Evolutionary conservation across 2,113 vertebrate genomes (phyloP), one percentile per base, ranked within the genome.

Genomic region (Merops nubicus): DNA sequence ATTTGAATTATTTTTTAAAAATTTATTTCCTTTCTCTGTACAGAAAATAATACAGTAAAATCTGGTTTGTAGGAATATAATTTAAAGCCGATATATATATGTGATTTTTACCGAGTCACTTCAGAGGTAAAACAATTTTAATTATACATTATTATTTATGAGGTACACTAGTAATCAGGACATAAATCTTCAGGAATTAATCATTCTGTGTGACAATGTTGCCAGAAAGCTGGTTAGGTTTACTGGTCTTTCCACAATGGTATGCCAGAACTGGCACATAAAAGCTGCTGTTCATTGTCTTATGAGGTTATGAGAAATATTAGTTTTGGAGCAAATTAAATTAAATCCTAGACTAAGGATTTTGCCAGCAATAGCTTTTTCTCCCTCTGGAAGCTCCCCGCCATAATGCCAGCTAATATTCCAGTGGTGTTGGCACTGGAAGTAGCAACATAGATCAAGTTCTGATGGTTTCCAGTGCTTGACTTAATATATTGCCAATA

Each of bases 11-110:
- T 73, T 22, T 18, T 5, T 60, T 33, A 5, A 42, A 85, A 56
- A 29, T 74, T 78, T 67, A 17, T n/a, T 84, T 72, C 21, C 4
- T 43, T 69, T 91, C 47, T 80, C 60, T 88, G 53, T 88, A 72
- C 5, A 45, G 64, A 80, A 96, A 97, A 95, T 95, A 88, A 85
- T 34, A 57, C 51, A 59, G 21, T 63, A 28, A 93, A 76, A 68
- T 48, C 21, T 45, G 16, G 3, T 59, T 72, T 85, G 51, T 5
- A 20, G 62, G 10, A 79, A 56, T 68, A 47, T 38, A 68, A 67
- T 67, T 51, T 38, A 68, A 89, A 89, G 9, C 10, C 47, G 47
- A 15, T 76, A 12, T 72, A n/a, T 2, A 20, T 10, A 23, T 20
- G 28, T 51, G 5, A 11, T 45, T 45, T 45, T 74, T 57, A 15